Conservation (phyloP, 2,888 invertebrate genomes). For the Trissonchulus sp. region DNA sequence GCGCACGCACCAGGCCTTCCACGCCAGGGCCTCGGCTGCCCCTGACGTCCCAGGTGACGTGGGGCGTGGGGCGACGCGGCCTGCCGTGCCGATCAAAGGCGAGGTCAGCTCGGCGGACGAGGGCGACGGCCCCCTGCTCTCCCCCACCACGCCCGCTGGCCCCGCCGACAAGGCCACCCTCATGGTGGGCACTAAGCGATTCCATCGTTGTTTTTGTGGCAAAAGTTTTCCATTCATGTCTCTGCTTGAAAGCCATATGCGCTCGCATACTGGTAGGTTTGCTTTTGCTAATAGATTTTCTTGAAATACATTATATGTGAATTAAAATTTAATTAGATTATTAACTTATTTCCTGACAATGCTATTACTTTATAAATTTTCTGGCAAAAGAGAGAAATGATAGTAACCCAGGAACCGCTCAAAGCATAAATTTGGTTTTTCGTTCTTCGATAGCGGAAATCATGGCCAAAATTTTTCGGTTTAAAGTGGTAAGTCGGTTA, state of each 20-base stretch:
- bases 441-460: too few species aligned
- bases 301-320: too few species aligned
- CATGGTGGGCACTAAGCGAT: too few species aligned
- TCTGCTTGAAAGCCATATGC: constrained; percentile 51
- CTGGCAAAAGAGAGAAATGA: too few species aligned
- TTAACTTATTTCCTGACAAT: too few species aligned
- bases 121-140: background rate
- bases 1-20: constrained; percentile 27
- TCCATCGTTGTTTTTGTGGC: constrained; percentile 35
- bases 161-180: background rate
- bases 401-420: too few species aligned
- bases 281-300: too few species aligned
- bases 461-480: too few species aligned
- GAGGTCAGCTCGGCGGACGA: background rate
- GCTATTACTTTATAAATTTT: too few species aligned
- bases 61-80: background rate
- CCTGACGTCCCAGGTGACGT: background rate
- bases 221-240: constrained; percentile 48
- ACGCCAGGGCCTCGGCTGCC: background rate
- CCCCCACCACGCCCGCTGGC: background rate
- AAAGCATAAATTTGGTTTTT: too few species aligned
- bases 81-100: background rate
- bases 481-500: too few species aligned
- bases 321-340: too few species aligned
- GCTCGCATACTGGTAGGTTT: constrained; percentile 49